A percentile compares a stretch with the other conserved stretches of the same genome.
Evolutionary conservation across 1,140 invertebrate genomes (phyloP).

Genomic region (Dinoponera quadriceps): DNA sequence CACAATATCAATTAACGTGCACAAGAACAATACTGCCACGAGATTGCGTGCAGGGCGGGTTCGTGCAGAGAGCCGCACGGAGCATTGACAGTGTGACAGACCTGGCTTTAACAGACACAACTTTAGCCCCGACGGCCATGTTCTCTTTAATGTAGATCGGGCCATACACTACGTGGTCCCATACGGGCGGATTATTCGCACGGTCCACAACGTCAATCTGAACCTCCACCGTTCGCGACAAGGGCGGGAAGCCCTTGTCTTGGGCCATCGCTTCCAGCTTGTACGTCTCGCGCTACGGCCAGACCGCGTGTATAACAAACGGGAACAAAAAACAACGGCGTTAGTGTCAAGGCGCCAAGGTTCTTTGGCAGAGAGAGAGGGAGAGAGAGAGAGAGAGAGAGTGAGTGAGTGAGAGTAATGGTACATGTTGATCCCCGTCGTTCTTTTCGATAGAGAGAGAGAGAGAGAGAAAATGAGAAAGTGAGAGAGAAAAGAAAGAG

Average conservation of each 20-base stretch:
- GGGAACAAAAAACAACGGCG: conserved; percentile 88
- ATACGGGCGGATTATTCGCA: conserved; percentile 98
- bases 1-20: conserved; percentile 86
- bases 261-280: conserved; percentile 98
- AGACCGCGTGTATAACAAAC: conserved; percentile 84
- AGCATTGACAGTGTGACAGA: conserved; percentile 89
- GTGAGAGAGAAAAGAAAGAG: no score
- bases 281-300: conserved; percentile 96
- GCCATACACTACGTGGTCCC: conserved; percentile 97
- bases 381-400: conserved; percentile 64
- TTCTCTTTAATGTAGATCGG: conserved; percentile 99
- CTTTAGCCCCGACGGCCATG: conserved; percentile 97
- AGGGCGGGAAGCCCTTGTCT: conserved; percentile 97
- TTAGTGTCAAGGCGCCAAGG: conserved; percentile 70
- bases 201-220: conserved; percentile 99
- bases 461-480: no score
- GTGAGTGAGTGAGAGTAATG: conserved; percentile 38
- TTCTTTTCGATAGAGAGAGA: neutral
- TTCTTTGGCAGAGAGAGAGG: conserved; percentile 66
- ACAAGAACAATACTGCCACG: conserved; percentile 86
- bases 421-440: conserved; percentile 35
- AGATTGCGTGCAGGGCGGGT: conserved; percentile 85
- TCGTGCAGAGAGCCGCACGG: conserved; percentile 75
- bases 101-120: conserved; percentile 99
- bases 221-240: conserved; percentile 97